Base-by-base conservation (phyloP, 2,113 vertebrate genomes). In the Copsychus sechellarum region DNA sequence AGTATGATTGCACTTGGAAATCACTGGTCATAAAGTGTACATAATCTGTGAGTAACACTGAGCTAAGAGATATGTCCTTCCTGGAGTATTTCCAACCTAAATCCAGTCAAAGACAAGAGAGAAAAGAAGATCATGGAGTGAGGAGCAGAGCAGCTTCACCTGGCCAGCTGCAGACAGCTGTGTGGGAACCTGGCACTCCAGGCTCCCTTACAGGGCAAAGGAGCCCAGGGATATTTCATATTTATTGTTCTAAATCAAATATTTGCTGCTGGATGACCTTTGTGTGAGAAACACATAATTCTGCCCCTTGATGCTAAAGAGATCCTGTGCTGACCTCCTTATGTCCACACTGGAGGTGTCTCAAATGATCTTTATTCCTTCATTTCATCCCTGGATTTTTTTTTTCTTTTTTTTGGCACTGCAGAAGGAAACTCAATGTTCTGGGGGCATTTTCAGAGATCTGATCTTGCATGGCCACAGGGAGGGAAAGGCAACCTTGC, bases 11-110 rank as follows among this genome's bases (percentile, higher is more conserved):
- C 40, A 43, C 26, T 78, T 2, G 2, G n/a, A 71, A 91, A 54
- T 60, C 43, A 20, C 42, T 43, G 50, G 45, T 36, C 14, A 48
- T 42, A n/a, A 73, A 48, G 5, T 14, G 1, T 3, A 24, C 0
- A 4, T 29, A 64, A 12, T 13, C 47, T 40, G 26, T 54, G 89
- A 62, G 31, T 47, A 48, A 47, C 2, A 5, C 50, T 71, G 42
- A 70, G 38, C n/a, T 45, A 40, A 62, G 56, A 2, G 1, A 28
- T 0, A 0, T 12, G 25, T 36, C 38, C 56, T 84, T 43, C 72
- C 34, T 31, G 19, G 11, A 62, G 19, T 9, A 31, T 56, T 84
- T 81, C 14, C 29, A 28, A 4, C 26, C 29, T 66, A 47, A 74
- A 56, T 22, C n/a, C 47, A 19, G 58, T 17, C 34, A 62, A 54